phyloP scores from a whole-genome alignment of 2,888 invertebrate species.

The Drosophila sordidapex region DNA sequence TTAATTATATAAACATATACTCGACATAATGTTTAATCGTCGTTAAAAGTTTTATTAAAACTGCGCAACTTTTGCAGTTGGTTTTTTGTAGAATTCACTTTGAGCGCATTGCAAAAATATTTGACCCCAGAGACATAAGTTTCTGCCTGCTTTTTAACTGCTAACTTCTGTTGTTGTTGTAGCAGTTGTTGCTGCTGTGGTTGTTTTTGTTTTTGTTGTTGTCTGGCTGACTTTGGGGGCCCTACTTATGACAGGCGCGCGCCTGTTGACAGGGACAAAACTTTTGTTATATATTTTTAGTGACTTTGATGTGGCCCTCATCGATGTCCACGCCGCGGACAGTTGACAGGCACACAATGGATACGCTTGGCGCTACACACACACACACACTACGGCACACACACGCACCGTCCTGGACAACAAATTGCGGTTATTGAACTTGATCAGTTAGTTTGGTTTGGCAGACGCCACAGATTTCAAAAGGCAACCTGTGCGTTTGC shows the following conservation, averaged over 20 bases:
- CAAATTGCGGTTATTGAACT: constrained; percentile 79
- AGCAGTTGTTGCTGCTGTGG: constrained; percentile 3
- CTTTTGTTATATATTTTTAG: constrained; percentile 73
- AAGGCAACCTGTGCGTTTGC: constrained; percentile 42
- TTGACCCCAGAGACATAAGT: constrained; percentile 68
- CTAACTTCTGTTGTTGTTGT: constrained; percentile 16
- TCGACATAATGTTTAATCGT: too few relatives aligned
- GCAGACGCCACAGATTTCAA: constrained; percentile 44
- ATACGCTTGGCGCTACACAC: constrained; percentile 69
- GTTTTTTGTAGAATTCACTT: constrained; percentile 3
- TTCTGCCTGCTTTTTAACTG: constrained; percentile 12
- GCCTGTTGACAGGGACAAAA: constrained; percentile 66
- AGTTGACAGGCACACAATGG: constrained; percentile 79
- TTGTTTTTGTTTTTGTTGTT: constrained; percentile 25
- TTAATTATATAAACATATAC: background rate
- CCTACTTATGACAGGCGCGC: constrained; percentile 78
- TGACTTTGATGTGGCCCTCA: constrained; percentile 80
- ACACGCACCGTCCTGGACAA: constrained; percentile 45
- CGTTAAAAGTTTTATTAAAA: constrained; percentile 7
- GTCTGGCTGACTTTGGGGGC: constrained; percentile 40
- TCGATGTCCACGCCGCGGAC: constrained; percentile 69
- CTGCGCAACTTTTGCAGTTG: constrained; percentile 2
- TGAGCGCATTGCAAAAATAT: constrained; percentile 43
- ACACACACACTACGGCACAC: constrained; percentile 13
- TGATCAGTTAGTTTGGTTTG: constrained; percentile 41